A percentile compares a stretch with the other conserved stretches of the same genome.
Evolutionary conservation across 2,113 vertebrate species (phyloP).

Genomic region (Globicephala melas): DNA sequence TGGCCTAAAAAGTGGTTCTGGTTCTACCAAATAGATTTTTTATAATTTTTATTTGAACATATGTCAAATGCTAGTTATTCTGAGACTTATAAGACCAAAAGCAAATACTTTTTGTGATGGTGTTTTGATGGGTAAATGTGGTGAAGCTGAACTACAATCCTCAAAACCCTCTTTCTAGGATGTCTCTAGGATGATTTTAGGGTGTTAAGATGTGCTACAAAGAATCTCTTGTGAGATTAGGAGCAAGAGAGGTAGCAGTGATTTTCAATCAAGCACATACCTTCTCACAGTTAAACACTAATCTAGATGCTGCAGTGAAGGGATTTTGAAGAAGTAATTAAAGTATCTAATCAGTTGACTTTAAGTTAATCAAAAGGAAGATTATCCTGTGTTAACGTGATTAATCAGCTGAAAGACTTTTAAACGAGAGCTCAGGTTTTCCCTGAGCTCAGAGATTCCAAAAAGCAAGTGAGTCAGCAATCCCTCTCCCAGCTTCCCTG

Average conservation of each 20-base stretch:
- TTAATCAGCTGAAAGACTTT: not conserved
- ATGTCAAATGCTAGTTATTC: not conserved
- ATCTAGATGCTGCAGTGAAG: not conserved
- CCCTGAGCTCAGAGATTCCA: not conserved
- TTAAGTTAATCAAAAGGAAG: not conserved
- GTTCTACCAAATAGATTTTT: not conserved
- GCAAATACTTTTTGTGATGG: not conserved
- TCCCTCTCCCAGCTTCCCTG: not conserved
- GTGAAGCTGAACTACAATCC: not conserved
- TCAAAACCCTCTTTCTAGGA: not conserved
- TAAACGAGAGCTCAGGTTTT: not conserved
- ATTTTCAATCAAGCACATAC: not conserved
- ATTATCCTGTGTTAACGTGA: not conserved
- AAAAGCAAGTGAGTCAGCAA: not conserved
- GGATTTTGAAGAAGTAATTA: not conserved
- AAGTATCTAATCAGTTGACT: not conserved
- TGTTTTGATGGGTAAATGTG: not conserved
- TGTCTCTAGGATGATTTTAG: not conserved
- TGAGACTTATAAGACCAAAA: not conserved
- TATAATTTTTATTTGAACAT: not conserved
- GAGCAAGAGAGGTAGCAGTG: not conserved
- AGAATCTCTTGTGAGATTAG: not conserved
- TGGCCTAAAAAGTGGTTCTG: not conserved
- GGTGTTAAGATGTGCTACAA: not conserved
- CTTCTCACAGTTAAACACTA: not conserved